Percentiles rank a stretch among this genome's conserved stretches.
These are phyloP conservation scores for Neria commutata DNA, from an alignment of 2,888 invertebrate genomes.

Conservation along the genomic window DNA sequence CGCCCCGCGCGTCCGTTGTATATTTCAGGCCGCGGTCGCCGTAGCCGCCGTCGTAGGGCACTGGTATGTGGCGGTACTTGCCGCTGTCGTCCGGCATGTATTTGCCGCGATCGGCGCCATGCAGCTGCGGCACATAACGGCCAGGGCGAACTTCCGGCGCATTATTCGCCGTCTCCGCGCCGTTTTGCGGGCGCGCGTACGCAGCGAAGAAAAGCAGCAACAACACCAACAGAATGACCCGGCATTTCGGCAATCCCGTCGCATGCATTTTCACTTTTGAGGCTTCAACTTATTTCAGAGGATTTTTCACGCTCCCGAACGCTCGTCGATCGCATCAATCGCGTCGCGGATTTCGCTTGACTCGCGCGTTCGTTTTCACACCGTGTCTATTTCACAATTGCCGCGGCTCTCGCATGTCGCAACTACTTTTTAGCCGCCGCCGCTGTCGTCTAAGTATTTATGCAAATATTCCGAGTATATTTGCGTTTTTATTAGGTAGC, in stretches of 20 bases:
- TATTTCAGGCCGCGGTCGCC: conserved; percentile 63
- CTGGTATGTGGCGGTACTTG: conserved; percentile 64
- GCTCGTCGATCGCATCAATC: not conserved
- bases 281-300: no score
- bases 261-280: no score
- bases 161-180: not conserved
- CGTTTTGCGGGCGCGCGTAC: no score
- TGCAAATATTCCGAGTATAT: conserved; percentile 25
- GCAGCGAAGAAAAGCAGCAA: no score
- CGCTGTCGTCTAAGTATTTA: conserved; percentile 7
- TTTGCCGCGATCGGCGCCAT: conserved; percentile 63
- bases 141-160: conserved; percentile 32
- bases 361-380: not conserved
- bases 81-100: conserved; percentile 66
- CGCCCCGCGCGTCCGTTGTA: conserved; percentile 35
- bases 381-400: conserved; percentile 17
- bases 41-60: conserved; percentile 65
- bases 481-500: conserved; percentile 21
- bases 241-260: no score
- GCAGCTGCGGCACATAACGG: conserved; percentile 46
- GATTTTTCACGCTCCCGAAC: no score
- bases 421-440: conserved; percentile 5
- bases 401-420: not conserved
- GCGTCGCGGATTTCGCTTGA: not conserved
- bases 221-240: no score